These are phyloP conservation scores for Metallyticus violacea DNA, from an alignment of 2,888 invertebrate species.

Conservation along the genomic window DNA sequence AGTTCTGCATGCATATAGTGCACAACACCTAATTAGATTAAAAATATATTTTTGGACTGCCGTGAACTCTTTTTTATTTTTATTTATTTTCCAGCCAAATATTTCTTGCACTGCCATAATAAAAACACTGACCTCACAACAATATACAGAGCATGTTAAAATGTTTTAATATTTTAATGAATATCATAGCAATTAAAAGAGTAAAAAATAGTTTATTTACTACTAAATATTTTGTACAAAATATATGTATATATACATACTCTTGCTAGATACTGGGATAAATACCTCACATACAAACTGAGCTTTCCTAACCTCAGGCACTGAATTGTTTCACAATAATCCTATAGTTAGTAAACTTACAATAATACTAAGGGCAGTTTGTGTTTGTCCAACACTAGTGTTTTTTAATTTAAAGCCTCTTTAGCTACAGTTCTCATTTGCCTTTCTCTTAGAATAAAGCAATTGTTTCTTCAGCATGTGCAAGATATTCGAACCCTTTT, in stretches of 20 bases:
- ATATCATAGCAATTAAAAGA: not conserved
- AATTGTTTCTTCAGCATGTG: not conserved
- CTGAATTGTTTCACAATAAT: not conserved
- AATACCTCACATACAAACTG: not conserved
- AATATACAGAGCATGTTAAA: not conserved
- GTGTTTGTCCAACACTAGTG: no score
- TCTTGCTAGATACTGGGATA: not conserved
- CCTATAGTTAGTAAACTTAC: not conserved
- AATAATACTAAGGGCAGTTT: not conserved
- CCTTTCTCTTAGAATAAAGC: no score
- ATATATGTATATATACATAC: not conserved
- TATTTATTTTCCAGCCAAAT: no score
- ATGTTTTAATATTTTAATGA: no score
- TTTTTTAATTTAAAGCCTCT: not conserved
- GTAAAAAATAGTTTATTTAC: not conserved
- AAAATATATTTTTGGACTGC: not conserved
- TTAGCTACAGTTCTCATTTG: no score
- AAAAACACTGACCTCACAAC: not conserved
- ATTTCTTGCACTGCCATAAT: no score
- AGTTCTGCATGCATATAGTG: not conserved
- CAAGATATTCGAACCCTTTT: not conserved
- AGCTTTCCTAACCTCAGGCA: not conserved
- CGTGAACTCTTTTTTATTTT: no score
- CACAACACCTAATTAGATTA: not conserved
- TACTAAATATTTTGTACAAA: not conserved